Conservation (phyloP, 2,888 invertebrate species). For the Mycalesis mineus region DNA sequence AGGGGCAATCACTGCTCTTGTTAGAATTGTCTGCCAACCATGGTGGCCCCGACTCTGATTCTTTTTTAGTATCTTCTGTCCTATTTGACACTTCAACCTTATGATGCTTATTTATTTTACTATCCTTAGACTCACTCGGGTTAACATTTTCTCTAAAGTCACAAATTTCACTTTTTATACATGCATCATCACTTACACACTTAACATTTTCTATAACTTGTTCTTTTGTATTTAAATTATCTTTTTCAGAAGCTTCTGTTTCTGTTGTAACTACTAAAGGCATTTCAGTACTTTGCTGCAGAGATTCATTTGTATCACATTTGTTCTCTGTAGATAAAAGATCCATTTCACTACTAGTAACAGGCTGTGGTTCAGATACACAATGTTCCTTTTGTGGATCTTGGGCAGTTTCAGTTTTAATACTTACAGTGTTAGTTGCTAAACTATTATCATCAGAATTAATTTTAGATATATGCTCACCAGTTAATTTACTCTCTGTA, state of each 20-base stretch:
- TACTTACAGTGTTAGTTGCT: constrained; percentile 39
- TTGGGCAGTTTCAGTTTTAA: constrained; percentile 41
- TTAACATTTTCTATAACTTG: constrained; percentile 48
- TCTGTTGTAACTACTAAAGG: constrained; percentile 36
- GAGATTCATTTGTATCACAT: constrained; percentile 67
- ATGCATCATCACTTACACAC: constrained; percentile 55
- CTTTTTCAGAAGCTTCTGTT: constrained; percentile 41
- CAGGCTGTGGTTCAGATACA: constrained; percentile 38
- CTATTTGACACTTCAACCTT: constrained; percentile 57
- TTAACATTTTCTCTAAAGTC: constrained; percentile 76
- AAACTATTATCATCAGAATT: constrained; percentile 50
- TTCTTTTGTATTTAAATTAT: constrained; percentile 43
- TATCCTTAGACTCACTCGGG: constrained; percentile 66
- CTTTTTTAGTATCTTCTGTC: constrained; percentile 62
- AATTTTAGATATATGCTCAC: constrained; percentile 49
- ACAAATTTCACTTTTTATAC: constrained; percentile 67
- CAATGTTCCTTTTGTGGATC: constrained; percentile 41
- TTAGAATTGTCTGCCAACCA: constrained; percentile 70
- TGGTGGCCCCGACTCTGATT: constrained; percentile 58
- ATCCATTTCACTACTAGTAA: constrained; percentile 42
- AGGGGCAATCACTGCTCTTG: constrained; percentile 71
- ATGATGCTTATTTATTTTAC: constrained; percentile 58
- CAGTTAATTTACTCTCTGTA: constrained; percentile 51
- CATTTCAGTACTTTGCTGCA: constrained; percentile 43
- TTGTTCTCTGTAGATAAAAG: constrained; percentile 43